A percentile compares a stretch with the other conserved stretches of the same genome.
Evolutionary conservation across 2,113 vertebrate species (phyloP).

Genomic region (Trichechus manatus): DNA sequence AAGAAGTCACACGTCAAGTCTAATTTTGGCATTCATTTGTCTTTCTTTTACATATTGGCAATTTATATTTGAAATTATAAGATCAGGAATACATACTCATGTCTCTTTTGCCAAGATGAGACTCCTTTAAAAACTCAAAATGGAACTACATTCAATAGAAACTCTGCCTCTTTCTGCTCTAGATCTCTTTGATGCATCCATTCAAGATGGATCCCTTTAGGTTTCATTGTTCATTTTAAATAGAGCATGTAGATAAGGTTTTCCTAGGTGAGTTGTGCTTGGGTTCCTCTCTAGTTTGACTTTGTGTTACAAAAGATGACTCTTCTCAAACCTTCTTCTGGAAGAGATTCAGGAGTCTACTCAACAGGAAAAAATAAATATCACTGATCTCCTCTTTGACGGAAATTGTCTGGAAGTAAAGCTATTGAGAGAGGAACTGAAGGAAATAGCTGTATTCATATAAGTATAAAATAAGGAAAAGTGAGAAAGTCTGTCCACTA

Average conservation of each 20-base stretch:
- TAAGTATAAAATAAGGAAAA: neutral
- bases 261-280: neutral
- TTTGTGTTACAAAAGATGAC: conserved; percentile 16
- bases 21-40: neutral
- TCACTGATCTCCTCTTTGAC: neutral
- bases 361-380: neutral
- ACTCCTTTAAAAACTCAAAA: neutral
- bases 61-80: neutral
- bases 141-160: neutral
- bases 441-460: neutral
- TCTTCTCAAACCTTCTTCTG: neutral
- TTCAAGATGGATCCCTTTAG: neutral
- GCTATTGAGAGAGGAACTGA: neutral
- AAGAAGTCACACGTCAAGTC: neutral
- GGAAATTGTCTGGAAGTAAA: neutral
- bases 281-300: neutral
- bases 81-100: neutral
- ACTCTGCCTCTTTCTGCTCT: neutral
- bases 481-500: neutral
- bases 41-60: neutral
- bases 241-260: neutral
- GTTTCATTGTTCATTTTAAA: neutral
- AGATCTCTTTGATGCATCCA: neutral
- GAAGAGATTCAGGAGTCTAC: neutral
- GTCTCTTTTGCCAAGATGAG: neutral